Base-by-base conservation (phyloP, 2,888 invertebrate genomes). In the Melanargia galathea region DNA sequence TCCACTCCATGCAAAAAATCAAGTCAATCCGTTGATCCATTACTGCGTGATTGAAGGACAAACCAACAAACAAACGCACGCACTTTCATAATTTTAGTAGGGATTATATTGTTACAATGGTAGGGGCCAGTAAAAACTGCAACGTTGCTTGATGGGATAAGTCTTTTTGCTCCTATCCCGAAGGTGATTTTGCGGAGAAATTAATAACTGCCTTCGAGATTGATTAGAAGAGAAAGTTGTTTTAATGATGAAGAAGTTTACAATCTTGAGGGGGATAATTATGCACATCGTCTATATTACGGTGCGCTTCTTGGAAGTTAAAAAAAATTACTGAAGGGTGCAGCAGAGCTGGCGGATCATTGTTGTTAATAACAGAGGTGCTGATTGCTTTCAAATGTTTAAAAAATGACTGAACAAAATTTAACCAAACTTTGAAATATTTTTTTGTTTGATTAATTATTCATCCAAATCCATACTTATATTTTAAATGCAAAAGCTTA, bases 91-190 rank as follows among this genome's bases (percentile, higher is more conserved):
- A 16, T 2, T 18, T 38, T 13, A 43, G 5, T 1, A 16, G 43
- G 4, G 2, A 16, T 43, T 5, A 11, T 18, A 20, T 13, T 35
- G 11, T 22, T 22, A 4, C 45, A 46, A 49, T 77, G 64, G 85
- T 87, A 82, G 49, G 51, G 62, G 59, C 51, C 48, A 62, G 76
- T 77, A 82, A 84, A 88, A 88, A 85, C 79, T 86, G 90, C 90
- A 87, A 88, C 86, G 85, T 86, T 81, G 88, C 88, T 86, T 86
- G 87, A 87, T 87, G 83, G 83, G 77, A 75, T 77, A 73, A 83
- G 82, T 81, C 83, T 84, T 86, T 89, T 89, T 87, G 82, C 83
- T 86, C 75, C 72, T 75, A 75, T 78, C 81, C 77, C 76, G 76
- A 78, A 85, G 84, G 86, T 85, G 87, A 85, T 86, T 73, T 72